These are phyloP conservation scores for Drosophila suboccidentalis DNA, from an alignment of 2,888 invertebrate species.

Conservation along the genomic window DNA sequence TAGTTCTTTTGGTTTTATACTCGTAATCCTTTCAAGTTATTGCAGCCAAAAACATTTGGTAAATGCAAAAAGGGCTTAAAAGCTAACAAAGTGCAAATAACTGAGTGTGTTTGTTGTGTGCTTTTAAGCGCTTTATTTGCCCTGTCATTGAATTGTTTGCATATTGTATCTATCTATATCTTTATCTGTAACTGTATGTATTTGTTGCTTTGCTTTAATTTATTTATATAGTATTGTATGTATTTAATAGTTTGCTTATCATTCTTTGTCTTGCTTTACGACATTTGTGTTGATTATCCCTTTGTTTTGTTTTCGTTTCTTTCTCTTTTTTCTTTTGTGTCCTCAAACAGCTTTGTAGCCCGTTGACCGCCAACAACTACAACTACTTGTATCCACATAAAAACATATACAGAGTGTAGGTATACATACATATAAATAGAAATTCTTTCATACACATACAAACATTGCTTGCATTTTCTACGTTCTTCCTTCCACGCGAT, in stretches of 20 bases:
- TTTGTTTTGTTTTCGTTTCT: conserved; percentile 52
- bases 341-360: conserved; percentile 70
- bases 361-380: conserved; percentile 49
- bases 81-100: conserved; percentile 32
- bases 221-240: conserved; percentile 11
- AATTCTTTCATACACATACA: conserved; percentile 11
- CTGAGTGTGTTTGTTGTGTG: conserved; percentile 37
- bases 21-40: background rate
- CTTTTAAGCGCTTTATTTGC: conserved; percentile 28
- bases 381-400: conserved; percentile 21
- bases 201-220: conserved; percentile 20
- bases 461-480: conserved; percentile 45
- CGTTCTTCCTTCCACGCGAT: conserved; percentile 44
- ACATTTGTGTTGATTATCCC: conserved; percentile 48
- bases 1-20: background rate
- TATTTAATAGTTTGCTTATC: conserved; percentile 29
- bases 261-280: conserved; percentile 33
- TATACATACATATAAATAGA: conserved; percentile 22
- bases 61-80: conserved; percentile 20
- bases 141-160: background rate
- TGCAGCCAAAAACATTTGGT: conserved; percentile 5
- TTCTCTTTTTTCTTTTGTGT: conserved; percentile 51
- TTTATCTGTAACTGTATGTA: background rate
- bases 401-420: conserved; percentile 29
- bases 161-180: conserved; percentile 4